Base-by-base conservation (phyloP, 2,113 vertebrate species). In the Cavia porcellus region DNA sequence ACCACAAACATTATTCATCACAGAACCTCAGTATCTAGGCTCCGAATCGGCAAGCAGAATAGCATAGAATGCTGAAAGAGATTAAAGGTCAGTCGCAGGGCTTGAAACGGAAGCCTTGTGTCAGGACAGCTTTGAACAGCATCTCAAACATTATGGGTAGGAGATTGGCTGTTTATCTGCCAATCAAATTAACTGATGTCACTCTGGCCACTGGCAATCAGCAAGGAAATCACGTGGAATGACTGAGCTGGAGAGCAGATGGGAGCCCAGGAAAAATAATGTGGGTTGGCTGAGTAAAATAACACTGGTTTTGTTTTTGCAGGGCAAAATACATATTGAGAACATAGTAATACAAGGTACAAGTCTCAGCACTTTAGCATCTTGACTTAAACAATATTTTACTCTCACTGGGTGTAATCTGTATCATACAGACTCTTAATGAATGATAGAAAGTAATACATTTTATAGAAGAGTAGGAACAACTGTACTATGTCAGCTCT, bases 391-490 rank as follows among this genome's bases (percentile, higher is more conserved):
- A 47, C 38, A n/a, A 12, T 25, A 84, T 92, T 86, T 89, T 68
- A 45, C n/a, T 83, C 81, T 87, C 72, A 15, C 25, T 90, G 61
- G 32, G 42, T 92, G n/a, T 82, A 82, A 94, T 45, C 82, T 79
- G n/a, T 22, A 66, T 32, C 87, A 77, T 94, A 87, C 93, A 90
- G 91, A 89, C 57, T 84, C 55, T 55, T 77, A 93, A 86, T 66
- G 89, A 94, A 87, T 85, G 74, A 28, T 45, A 59, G 74, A 90
- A 94, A 88, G 42, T 20, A 86, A 95, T 52, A 74, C 70, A 55
- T 85, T 90, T 87, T 28, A 72, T 89, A 35, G 64, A 85, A 85
- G 62, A 61, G 50, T 92, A 87, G 84, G 94, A 96, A 64, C 62
- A 85, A 95, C 80, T 86, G 50, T 94, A 86, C 84, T 88, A 24